Evolutionary conservation across 2,113 vertebrate genomes (phyloP), one percentile per base, ranked within the genome.

Genomic region (Cygnus buccinator): DNA sequence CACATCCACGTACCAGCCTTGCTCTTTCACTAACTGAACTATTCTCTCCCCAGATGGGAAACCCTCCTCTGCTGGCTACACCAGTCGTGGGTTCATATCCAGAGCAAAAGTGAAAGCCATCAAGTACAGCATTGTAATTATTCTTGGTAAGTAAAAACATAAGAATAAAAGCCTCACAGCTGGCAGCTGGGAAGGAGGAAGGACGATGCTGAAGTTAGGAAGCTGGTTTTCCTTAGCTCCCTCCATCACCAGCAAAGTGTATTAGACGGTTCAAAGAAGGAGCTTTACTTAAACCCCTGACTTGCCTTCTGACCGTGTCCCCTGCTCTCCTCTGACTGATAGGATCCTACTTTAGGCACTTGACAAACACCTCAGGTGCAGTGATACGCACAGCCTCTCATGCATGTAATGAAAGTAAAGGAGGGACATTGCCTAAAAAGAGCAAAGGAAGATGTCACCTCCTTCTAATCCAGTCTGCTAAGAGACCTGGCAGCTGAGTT

Each of bases 31-130:
- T 22, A 43, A 6, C 57, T 71, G 20, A 89, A 33, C 33, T 78
- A 2, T 63, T 89, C 54, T 31, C n/a, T 93, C 63, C 72, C 8
- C 94, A 98, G 98, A 96, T 95, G 96, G 96, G 17, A 98, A 97
- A 84, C 90, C 97, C 41, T 97, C 96, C 41, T 97, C 95, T 58
- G 92, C 95, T 54, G 96, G 96, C 57, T 98, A 94, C 67, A 97
- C 76, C 80, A 96, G 96, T 46, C 93, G 96, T 81, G 95, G 95
- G 33, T 95, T 98, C 88, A 97, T 98, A 92, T 98, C 98, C 55
- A 98, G 97, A 78, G 98, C 98, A 0, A 98, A 98, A 96, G 92
- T 98, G 91, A 98, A 98, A 86, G 98, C 98, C 0, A 97, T 98
- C 94, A 98, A 98, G 86, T 98, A 98, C 52, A 98, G 98, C 93